Evolutionary conservation across 2,113 vertebrate genomes (phyloP), one percentile per base, ranked within the genome.

Genomic region (Nycticebus coucang): DNA sequence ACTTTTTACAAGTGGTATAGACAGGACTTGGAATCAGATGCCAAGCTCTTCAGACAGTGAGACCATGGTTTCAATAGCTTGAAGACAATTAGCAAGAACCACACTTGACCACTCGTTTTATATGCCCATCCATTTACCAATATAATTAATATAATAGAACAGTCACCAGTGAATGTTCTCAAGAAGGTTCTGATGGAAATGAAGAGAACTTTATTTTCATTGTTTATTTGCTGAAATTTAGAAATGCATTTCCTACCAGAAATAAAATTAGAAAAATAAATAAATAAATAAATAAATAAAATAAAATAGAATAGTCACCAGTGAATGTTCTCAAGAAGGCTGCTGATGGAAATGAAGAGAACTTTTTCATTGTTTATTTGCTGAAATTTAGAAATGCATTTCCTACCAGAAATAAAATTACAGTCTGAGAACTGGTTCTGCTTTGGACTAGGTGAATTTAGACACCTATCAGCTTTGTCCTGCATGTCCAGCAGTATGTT

Each of bases 311-410:
- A 55, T 18, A 87, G 77, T 75, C 22, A 30, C 85, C 80, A 88
- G 28, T 80, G 72, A 75, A 57, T 82, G 17, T 85, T 96, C 35
- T 41, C 82, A 41, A 88, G 64, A 95, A 92, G 72, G 24, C 57
- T 92, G n/a, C 66, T 55, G 62, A 14, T 78, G 41, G 84, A 90
- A 92, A 96, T 41, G 86, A 50, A 92, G 81, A 94, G 78, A 66
- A 87, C 14, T 72, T 91, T 64, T 86, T 60, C 55, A 69, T 84
- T 84, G 28, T 80, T 91, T 82, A 55, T 87, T 53, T 93, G n/a
- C 85, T 93, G 2, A 85, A 50, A 90, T 79, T 84, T 95, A 92
- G 72, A 93, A 92, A 62, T 90, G 55, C 84, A 69, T 88, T 94
- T 69, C 28, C 18, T 24, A 30, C 77, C 28, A 86, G 53, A 96